phyloP scores from a whole-genome alignment of 2,113 vertebrate species.

The Conger conger region DNA sequence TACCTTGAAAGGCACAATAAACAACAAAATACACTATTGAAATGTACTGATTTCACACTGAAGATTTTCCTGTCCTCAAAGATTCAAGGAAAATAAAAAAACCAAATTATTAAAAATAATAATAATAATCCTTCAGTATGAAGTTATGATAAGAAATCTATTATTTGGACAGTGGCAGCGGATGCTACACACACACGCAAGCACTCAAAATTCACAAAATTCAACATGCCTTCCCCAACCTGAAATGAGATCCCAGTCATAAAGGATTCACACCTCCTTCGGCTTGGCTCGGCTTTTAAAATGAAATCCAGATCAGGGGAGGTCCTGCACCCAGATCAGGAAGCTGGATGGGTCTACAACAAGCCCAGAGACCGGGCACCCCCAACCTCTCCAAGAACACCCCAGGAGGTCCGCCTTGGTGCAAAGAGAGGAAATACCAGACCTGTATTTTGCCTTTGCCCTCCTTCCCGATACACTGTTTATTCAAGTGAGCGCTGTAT shows the following conservation, averaged over 20 bases:
- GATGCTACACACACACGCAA: background rate
- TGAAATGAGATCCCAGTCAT: background rate
- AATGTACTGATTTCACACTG: too few relatives aligned
- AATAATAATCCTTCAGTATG: background rate
- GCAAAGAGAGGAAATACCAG: background rate
- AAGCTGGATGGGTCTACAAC: background rate
- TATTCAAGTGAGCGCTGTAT: background rate
- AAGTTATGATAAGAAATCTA: background rate
- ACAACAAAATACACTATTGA: too few relatives aligned
- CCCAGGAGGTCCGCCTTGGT: background rate
- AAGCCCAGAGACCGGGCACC: background rate
- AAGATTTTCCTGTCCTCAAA: background rate
- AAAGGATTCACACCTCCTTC: background rate
- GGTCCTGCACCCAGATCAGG: background rate
- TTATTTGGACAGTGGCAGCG: background rate
- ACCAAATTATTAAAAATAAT: background rate
- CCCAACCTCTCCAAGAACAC: background rate
- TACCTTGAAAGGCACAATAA: too few relatives aligned
- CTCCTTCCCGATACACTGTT: background rate
- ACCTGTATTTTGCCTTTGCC: background rate
- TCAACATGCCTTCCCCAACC: background rate
- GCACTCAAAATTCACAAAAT: background rate
- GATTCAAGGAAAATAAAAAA: background rate
- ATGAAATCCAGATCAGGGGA: background rate
- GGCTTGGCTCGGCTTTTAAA: background rate